Evolutionary conservation across 2,113 vertebrate species (phyloP).

Genomic region (Myiagra hebetior): DNA sequence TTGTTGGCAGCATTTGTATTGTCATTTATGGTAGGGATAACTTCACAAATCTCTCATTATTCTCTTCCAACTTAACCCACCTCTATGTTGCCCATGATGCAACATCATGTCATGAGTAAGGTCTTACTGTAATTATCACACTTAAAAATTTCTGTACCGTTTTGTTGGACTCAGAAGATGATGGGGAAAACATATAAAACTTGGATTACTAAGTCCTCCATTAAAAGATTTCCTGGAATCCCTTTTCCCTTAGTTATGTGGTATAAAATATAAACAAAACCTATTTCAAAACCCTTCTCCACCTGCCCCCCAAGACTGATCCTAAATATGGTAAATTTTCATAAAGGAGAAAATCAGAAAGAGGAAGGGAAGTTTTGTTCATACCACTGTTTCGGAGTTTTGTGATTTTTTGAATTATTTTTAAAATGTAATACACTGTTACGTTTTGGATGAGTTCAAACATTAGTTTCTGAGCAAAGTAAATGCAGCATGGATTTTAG

Average conservation of each 20-base stretch:
- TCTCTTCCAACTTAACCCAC: neutral
- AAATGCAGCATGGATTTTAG: neutral
- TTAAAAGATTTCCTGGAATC: neutral
- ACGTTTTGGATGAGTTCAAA: neutral
- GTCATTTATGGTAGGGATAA: neutral
- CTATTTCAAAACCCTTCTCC: neutral
- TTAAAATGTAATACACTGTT: neutral
- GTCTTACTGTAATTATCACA: neutral
- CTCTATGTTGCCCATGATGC: neutral
- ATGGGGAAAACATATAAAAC: neutral
- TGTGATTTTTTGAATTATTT: neutral
- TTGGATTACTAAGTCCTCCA: neutral
- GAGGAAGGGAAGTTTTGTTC: neutral
- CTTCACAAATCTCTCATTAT: neutral
- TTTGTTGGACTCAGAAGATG: neutral
- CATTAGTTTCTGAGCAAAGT: neutral
- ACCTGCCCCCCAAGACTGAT: fast-evolving
- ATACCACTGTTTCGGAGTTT: neutral
- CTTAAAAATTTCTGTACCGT: neutral
- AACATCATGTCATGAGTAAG: neutral
- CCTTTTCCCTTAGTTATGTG: neutral
- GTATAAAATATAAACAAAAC: neutral
- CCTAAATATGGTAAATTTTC: neutral
- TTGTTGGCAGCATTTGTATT: neutral
- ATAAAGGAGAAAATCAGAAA: neutral